Base-by-base conservation (phyloP, 2,797 vertebrate species). In the Sebastes trivittatus region DNA sequence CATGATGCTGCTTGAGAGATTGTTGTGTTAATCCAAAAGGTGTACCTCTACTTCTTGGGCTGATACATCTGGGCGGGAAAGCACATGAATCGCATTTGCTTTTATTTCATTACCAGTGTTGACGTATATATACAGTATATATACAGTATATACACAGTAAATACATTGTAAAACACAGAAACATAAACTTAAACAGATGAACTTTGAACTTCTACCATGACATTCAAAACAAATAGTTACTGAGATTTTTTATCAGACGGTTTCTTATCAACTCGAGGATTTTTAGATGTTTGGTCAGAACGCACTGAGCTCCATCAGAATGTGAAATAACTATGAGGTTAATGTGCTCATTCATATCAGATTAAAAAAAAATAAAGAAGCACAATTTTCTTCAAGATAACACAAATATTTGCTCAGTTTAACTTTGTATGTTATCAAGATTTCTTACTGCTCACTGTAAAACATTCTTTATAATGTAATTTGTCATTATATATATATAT, bases 181-280 rank as follows among this genome's bases (percentile, higher is more conserved):
- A 36, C 34, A 36, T 36, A 36, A 36, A 72, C 55, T 9, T 62
- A 20, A 70, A 77, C 75, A 22, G 72, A 75, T 55, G 22, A 83
- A 87, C 46, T 85, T 69, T 66, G 23, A 86, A 84, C 42, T 82
- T 42, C n/a, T 18, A 16, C n/a, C 18, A 8, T 20, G 23, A 14
- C 2, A 20, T 66, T 67, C 16, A 55, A 64, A 81, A 4, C 60
- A 56, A 72, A 46, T 18, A 14, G 55, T 30, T 32, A 58, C 25
- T 6, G 61, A 62, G 9, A 1, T 72, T 69, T 69, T 5, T 42
- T 34, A 11, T 18, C 5, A 25, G 18, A 49, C 46, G 1, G 4
- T 23, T 70, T 72, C 27, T 60, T 22, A 22, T 30, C 46, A 30
- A 13, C 9, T 29, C 0, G 2, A 46, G 5, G 18, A 10, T 42